These are phyloP conservation scores for Biston stratarius DNA, from an alignment of 2,888 invertebrate genomes.

Conservation along the genomic window DNA sequence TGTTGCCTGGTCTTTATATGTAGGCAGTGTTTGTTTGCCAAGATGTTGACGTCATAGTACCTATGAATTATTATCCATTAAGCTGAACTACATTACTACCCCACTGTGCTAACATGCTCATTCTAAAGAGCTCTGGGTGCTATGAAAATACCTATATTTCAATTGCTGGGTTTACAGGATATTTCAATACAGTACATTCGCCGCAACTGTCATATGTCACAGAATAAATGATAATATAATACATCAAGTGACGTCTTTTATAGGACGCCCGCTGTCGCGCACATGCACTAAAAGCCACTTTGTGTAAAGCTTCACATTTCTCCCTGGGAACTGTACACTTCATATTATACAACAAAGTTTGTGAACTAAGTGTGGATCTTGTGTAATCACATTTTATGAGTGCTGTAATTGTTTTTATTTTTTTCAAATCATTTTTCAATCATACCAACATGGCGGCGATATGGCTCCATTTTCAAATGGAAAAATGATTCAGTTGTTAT, in stretches of 20 bases:
- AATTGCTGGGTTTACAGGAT: neutral
- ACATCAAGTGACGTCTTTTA: constrained; percentile 13
- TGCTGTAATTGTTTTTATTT: too few relatives aligned
- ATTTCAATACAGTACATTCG: neutral
- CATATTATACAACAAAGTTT: neutral
- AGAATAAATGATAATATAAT: neutral
- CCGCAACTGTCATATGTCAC: neutral
- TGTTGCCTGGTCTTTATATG: too few relatives aligned
- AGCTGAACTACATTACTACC: too few relatives aligned
- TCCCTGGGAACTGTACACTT: neutral
- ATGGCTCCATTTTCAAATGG: too few relatives aligned
- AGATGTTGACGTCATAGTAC: neutral
- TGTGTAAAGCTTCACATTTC: constrained; percentile 9
- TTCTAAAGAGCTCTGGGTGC: neutral
- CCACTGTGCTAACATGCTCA: neutral
- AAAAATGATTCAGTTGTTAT: too few relatives aligned
- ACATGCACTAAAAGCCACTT: constrained; percentile 29
- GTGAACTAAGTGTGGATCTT: neutral
- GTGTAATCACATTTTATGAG: too few relatives aligned
- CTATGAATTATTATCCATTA: too few relatives aligned
- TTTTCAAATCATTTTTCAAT: too few relatives aligned
- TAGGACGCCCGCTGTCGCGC: neutral
- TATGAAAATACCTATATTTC: neutral
- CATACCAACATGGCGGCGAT: too few relatives aligned
- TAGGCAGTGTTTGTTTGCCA: neutral